phyloP scores from a whole-genome alignment of 2,113 vertebrate genomes.

The Indicator maculatus region DNA sequence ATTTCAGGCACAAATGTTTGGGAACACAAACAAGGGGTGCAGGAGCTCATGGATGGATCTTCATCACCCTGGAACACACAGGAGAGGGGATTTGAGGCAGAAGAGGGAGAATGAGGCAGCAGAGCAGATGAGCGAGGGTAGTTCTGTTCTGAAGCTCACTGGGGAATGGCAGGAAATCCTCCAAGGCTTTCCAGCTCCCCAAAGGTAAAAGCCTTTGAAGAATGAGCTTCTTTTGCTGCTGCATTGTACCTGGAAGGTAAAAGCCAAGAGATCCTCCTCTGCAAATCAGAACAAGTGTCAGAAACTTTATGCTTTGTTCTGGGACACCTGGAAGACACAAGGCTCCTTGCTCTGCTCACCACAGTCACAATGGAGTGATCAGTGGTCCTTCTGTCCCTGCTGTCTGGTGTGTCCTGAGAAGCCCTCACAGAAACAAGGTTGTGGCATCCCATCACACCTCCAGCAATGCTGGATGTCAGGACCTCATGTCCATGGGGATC shows the following conservation, averaged over 20 bases:
- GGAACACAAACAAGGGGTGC: rapidly evolving
- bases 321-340: not conserved
- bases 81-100: not conserved
- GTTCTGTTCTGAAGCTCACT: rapidly evolving
- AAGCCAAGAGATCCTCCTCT: not conserved
- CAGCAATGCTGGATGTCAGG: not conserved
- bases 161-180: not conserved
- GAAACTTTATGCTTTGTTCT: not conserved
- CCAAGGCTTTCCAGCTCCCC: not conserved
- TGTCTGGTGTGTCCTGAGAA: not conserved
- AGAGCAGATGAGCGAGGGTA: rapidly evolving
- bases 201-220: not conserved
- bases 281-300: not conserved
- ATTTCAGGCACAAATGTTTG: not conserved
- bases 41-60: not conserved
- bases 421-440: not conserved
- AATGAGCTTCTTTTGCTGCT: not conserved
- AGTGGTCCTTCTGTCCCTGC: rapidly evolving
- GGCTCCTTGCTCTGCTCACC: not conserved
- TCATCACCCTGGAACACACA: rapidly evolving
- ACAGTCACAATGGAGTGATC: rapidly evolving
- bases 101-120: too few relatives aligned
- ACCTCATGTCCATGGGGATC: rapidly evolving
- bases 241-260: not conserved
- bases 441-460: not conserved